Base-by-base conservation (phyloP, 2,888 invertebrate genomes). In the Conops quadrifasciatus region DNA sequence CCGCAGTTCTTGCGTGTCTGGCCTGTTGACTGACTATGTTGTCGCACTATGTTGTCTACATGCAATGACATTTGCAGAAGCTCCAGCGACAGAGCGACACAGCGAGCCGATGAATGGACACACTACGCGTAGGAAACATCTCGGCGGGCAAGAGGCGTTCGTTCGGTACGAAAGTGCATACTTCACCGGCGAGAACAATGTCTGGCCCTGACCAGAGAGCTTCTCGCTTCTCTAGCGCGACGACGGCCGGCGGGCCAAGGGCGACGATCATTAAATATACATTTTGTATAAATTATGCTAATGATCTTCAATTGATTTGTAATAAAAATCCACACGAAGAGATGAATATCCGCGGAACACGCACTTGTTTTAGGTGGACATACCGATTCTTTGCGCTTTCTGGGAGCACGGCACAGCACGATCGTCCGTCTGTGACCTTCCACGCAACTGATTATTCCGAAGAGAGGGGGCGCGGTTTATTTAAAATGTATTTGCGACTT, bases 281-380 rank as follows among this genome's bases (percentile, higher is more conserved):
- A 84, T 85, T 85, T 85, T 85, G 85, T 84, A 85, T 85, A 85
- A 85, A 85, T 85, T 85, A 85, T 85, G 85, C 84, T 85, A 85
- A 85, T 85, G 84, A 85, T 81, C 83, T 85, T 84, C 85, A 85
- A 85, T 85, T 85, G 85, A 85, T 85, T 85, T 85, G 85, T 85
- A 85, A 85, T 85, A 85, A 85, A 85, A 85, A 83, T 84, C 81
- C 82, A 81, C 81, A 79, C 81, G 79, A 79, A 77, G 78, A 84
- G 85, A 85, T 85, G 84, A 84, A 85, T 85, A 85, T 82, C 82
- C 83, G 72, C 77, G 74, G 78, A 81, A 79, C 85, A 85, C 85
- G 85, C 85, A 85, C 84, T 74, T 75, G 72, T 49, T 66, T 73
- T 75, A 58, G 58, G 49, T 11, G 5, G 53, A n/a, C 30, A 21